Evolutionary conservation across 2,797 vertebrate genomes (phyloP).

Genomic region (Chloroceryle amazona): DNA sequence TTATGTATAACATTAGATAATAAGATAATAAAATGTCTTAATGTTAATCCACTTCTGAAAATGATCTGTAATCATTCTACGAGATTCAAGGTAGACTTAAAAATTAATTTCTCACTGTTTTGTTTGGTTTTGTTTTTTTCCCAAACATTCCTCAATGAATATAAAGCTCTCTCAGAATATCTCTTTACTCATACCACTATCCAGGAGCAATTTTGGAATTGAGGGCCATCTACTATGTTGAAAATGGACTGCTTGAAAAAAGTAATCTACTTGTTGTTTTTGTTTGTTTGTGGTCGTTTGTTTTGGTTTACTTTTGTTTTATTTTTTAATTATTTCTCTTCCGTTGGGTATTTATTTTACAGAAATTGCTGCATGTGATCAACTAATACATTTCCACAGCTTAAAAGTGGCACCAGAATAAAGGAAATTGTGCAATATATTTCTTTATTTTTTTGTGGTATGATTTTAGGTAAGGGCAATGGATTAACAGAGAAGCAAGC

Average conservation of each 20-base stretch:
- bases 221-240: background rate
- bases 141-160: background rate
- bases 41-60: conserved; percentile 60
- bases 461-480: background rate
- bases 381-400: background rate
- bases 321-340: background rate
- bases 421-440: background rate
- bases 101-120: conserved; percentile 28
- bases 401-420: background rate
- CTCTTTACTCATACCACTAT: background rate
- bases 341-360: background rate
- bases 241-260: background rate
- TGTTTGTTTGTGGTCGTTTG: no score
- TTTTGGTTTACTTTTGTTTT: background rate
- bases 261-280: background rate
- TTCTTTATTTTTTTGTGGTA: background rate
- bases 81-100: conserved; percentile 5
- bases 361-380: background rate
- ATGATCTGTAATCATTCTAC: conserved; percentile 4
- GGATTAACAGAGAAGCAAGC: background rate
- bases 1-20: conserved; percentile 67
- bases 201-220: background rate
- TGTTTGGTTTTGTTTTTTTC: background rate
- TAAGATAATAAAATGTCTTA: conserved; percentile 68
- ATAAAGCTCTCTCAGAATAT: background rate